These are phyloP conservation scores for Ganaspis sp. DNA, from an alignment of 1,140 invertebrate genomes.

Conservation along the genomic window DNA sequence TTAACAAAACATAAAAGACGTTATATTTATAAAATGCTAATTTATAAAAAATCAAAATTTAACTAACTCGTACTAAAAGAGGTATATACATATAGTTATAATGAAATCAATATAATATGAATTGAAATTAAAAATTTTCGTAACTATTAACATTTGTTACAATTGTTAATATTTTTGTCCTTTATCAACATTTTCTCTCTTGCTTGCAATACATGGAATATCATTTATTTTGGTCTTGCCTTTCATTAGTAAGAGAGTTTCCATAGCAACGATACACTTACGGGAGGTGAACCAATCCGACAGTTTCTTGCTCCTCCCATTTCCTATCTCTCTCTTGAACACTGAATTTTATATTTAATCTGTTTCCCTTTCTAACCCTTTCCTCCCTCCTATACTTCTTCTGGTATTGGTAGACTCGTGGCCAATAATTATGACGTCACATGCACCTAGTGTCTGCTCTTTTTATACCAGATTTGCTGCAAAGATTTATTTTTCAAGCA, in stretches of 20 bases:
- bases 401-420: conserved; percentile 38
- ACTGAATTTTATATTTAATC: conserved; percentile 36
- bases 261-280: conserved; percentile 68
- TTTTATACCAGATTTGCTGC: background rate
- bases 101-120: too few relatives aligned
- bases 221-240: conserved; percentile 51
- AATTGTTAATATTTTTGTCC: too few relatives aligned
- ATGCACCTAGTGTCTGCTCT: conserved; percentile 6
- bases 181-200: too few relatives aligned
- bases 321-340: conserved; percentile 35
- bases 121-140: too few relatives aligned
- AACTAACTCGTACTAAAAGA: too few relatives aligned
- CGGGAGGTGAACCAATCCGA: conserved; percentile 63
- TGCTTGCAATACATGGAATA: conserved; percentile 24
- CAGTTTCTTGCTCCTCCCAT: conserved; percentile 62
- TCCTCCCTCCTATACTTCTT: conserved; percentile 29
- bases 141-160: too few relatives aligned
- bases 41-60: too few relatives aligned
- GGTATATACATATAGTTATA: too few relatives aligned
- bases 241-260: conserved; percentile 49
- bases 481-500: background rate
- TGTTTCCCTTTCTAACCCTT: conserved; percentile 38
- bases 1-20: too few relatives aligned
- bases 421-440: conserved; percentile 44
- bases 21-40: too few relatives aligned